These are phyloP conservation scores for Ellobius talpinus DNA, from an alignment of 2,113 vertebrate genomes.

Conservation along the genomic window DNA sequence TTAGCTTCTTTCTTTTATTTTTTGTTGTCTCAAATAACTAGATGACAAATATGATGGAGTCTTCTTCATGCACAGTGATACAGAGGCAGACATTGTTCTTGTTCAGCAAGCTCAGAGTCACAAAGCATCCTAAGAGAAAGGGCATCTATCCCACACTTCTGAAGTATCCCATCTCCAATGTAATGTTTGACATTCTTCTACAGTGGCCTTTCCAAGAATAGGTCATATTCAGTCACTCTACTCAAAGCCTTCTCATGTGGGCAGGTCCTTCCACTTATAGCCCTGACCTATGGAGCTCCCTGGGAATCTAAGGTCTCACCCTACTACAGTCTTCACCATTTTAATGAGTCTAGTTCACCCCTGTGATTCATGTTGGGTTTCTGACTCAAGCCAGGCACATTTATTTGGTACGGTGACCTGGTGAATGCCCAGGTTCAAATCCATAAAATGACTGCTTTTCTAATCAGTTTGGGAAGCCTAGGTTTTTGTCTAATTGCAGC, in stretches of 20 bases:
- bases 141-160: neutral
- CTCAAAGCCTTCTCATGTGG: neutral
- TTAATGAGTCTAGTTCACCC: slow-evolving; percentile 18
- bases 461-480: neutral
- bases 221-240: neutral
- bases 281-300: neutral
- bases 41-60: neutral
- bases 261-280: neutral
- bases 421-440: slow-evolving; percentile 2
- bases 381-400: slow-evolving; percentile 41
- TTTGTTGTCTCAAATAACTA: slow-evolving; percentile 36
- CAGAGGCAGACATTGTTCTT: neutral
- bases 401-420: neutral
- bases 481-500: neutral
- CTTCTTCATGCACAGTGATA: neutral
- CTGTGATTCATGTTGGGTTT: neutral
- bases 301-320: neutral
- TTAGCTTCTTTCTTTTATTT: neutral
- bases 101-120: slow-evolving; percentile 8
- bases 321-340: neutral
- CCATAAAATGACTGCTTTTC: neutral
- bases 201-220: neutral
- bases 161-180: neutral
- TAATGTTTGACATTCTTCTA: neutral
- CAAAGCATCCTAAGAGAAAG: neutral